Evolutionary conservation across 1,140 invertebrate species (phyloP).

Genomic region (Leptinotarsa lineolata): DNA sequence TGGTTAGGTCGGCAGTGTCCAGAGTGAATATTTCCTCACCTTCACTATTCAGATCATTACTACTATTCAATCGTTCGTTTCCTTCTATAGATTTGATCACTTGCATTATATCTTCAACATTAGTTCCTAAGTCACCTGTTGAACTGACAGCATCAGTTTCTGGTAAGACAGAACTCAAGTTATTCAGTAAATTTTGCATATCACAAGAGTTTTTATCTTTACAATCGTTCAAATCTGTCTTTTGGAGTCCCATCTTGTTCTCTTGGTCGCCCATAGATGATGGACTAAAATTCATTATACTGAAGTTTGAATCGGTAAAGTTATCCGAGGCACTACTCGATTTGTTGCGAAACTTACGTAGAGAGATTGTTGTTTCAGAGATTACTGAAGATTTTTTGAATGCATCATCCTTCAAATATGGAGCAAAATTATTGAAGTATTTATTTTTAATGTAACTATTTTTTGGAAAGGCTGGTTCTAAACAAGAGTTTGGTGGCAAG

Average conservation of each 20-base stretch:
- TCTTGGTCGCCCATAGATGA: constrained; percentile 69
- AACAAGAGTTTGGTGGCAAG: constrained; percentile 59
- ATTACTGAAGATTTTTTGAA: constrained; percentile 35
- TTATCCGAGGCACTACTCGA: constrained; percentile 43
- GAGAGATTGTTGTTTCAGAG: constrained; percentile 36
- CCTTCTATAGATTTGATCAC: constrained; percentile 70
- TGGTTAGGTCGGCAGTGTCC: constrained; percentile 51
- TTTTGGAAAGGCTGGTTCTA: constrained; percentile 53
- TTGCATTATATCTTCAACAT: constrained; percentile 66
- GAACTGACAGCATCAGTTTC: constrained; percentile 45
- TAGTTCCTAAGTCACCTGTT: constrained; percentile 61
- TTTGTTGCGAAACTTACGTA: constrained; percentile 29
- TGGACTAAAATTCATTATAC: constrained; percentile 56
- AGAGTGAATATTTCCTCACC: constrained; percentile 64
- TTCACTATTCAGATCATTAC: constrained; percentile 56
- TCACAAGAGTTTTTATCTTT: constrained; percentile 54
- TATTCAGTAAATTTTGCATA: constrained; percentile 62
- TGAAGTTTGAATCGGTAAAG: constrained; percentile 16
- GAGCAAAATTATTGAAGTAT: constrained; percentile 24
- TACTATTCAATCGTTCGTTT: constrained; percentile 54
- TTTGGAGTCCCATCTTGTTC: constrained; percentile 67
- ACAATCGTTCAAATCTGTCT: constrained; percentile 45
- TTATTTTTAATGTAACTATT: constrained; percentile 43
- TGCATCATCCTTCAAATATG: constrained; percentile 31
- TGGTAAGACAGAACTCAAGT: constrained; percentile 45